These are phyloP conservation scores for Perithous albicinctus DNA, from an alignment of 2,888 invertebrate species.

Conservation along the genomic window DNA sequence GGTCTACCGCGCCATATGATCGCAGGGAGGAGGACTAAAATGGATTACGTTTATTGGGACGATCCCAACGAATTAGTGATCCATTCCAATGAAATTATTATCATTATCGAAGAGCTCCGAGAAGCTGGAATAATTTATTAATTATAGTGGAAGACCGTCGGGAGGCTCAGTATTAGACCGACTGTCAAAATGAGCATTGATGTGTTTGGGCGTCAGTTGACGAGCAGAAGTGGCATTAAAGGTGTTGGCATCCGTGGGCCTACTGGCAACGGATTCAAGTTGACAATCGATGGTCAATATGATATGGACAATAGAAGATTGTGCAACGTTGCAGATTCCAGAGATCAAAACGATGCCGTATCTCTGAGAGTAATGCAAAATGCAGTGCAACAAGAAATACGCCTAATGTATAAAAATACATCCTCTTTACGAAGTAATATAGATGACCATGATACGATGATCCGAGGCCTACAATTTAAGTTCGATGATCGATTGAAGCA, in stretches of 20 bases:
- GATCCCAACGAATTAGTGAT: slow-evolving; percentile 24
- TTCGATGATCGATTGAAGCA: too few relatives aligned
- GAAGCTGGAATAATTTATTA: slow-evolving; percentile 10
- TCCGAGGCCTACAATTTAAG: too few relatives aligned
- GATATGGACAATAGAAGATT: neutral
- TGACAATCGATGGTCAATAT: slow-evolving; percentile 34
- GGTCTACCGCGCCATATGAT: neutral
- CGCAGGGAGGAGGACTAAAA: neutral
- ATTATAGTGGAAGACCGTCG: neutral
- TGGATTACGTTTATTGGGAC: slow-evolving; percentile 29
- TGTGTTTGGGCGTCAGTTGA: slow-evolving; percentile 42
- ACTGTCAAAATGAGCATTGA: slow-evolving; percentile 32
- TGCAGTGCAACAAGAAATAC: neutral
- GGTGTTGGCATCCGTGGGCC: slow-evolving; percentile 23
- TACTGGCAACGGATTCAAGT: slow-evolving; percentile 35
- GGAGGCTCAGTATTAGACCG: neutral
- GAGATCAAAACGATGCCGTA: too few relatives aligned
- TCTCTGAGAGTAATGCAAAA: neutral
- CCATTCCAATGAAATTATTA: slow-evolving; percentile 22
- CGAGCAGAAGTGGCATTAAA: neutral
- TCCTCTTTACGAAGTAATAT: neutral
- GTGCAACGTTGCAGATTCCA: too few relatives aligned
- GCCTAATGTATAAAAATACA: neutral
- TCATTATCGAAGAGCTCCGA: neutral
- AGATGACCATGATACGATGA: neutral